A percentile compares a stretch with the other conserved stretches of the same genome.
Evolutionary conservation across 2,888 invertebrate species (phyloP).

Genomic region (Meghimatium bilineatum): DNA sequence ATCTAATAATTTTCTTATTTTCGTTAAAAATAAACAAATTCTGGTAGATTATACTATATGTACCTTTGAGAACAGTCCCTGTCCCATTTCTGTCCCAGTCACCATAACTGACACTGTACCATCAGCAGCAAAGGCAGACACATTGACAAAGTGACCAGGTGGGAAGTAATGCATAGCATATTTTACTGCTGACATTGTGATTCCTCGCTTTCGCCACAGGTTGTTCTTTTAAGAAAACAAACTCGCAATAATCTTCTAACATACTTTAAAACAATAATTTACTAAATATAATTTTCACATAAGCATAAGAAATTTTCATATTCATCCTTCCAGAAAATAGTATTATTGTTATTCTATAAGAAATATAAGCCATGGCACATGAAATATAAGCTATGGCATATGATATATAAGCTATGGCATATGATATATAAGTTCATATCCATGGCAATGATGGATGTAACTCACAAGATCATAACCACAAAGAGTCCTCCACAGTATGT

Average conservation of each 20-base stretch:
- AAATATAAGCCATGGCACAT: no score
- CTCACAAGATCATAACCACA: no score
- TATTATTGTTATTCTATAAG: no score
- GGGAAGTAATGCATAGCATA: conserved; percentile 80
- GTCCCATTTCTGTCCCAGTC: conserved; percentile 81
- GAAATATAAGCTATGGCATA: no score
- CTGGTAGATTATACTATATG: neutral
- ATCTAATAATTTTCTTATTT: neutral
- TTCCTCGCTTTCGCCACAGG: conserved; percentile 86
- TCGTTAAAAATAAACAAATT: neutral
- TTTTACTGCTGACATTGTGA: conserved; percentile 82
- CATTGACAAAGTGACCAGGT: conserved; percentile 49
- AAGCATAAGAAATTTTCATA: neutral
- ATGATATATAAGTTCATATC: no score
- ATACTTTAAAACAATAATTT: neutral
- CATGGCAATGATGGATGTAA: no score
- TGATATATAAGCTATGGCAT: no score
- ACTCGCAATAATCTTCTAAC: neutral
- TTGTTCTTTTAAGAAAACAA: conserved; percentile 79
- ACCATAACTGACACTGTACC: conserved; percentile 83
- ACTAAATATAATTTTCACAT: neutral
- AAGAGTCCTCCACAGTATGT: no score
- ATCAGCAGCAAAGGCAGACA: conserved; percentile 78
- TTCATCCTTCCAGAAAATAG: no score
- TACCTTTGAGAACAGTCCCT: conserved; percentile 87